Evolutionary conservation across 2,888 invertebrate genomes (phyloP), one percentile per base, ranked within the genome.

Genomic region (Diadegma fenestrale): DNA sequence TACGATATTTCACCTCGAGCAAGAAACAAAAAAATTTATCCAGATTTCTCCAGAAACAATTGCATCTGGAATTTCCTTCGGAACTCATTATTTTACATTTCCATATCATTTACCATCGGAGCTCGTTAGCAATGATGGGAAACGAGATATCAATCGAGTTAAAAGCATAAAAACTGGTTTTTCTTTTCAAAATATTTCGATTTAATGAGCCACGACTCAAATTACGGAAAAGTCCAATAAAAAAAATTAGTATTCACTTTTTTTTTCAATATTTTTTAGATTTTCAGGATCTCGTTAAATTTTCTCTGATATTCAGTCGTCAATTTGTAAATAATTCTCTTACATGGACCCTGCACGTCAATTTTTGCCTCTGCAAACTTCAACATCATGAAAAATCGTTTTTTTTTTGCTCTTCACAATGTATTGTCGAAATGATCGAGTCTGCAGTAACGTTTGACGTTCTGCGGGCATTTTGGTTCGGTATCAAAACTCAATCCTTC

Each of bases 1-100:
- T 30, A 7, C 30, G 30, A 17, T 17, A 37, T 69, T 37, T n/a
- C 17, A 45, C 2, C 17, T 45, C 17, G 2, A 3, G 14, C 14
- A 45, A 45, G 14, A 45, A 14, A 45, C n/a, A n/a, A 14, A 45
- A 45, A 14, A 4, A 45, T 45, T 45, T 2, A 14, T 48, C 19
- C 19, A 19, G 0, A n/a, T 51, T 12, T 12, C 17, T 22, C 22
- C 54, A 3, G 58, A 7, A 68, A 66, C 72, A 73, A 78, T 72
- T 73, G 66, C 33, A 64, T 58, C 30, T 7, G 33, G 43, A 45
- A 51, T 54, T 0, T 61, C 61, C 17, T 41, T 33, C 54, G 26
- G 12, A 33, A 54, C 72, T 78, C 82, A 78, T 78, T 78, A 77
- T 22, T 26, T 22, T n/a, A 48, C 30, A 4, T 68, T 58, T 54